Evolutionary conservation across 2,113 vertebrate genomes (phyloP).

Genomic region (Sinosuthora webbiana): DNA sequence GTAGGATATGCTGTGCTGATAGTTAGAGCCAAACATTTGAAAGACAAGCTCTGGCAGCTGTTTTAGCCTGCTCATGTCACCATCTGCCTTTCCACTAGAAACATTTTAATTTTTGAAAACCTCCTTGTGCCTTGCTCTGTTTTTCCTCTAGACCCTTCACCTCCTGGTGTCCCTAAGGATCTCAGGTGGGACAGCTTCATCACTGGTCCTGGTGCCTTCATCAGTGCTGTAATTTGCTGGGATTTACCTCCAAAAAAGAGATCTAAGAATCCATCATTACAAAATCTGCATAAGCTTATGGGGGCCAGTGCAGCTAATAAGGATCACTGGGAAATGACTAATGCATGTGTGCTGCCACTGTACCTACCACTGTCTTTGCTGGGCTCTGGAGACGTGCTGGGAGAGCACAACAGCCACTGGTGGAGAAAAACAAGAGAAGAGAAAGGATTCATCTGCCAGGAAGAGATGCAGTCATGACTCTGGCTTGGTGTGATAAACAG

Average conservation of each 20-base stretch:
- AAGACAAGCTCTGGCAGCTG: not conserved
- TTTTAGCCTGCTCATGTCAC: not conserved
- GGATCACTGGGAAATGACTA: not conserved
- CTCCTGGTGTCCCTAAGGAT: not conserved
- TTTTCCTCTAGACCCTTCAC: not conserved
- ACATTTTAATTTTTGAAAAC: not conserved
- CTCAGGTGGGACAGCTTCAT: not conserved
- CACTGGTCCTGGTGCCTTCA: not conserved
- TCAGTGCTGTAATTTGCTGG: not conserved
- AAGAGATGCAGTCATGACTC: not conserved
- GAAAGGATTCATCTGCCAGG: not conserved
- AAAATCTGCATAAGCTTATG: not conserved
- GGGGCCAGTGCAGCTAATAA: not conserved
- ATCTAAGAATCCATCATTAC: not conserved
- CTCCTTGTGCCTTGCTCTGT: not conserved
- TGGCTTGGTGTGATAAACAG: not conserved
- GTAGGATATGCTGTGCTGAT: not conserved
- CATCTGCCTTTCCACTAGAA: not conserved
- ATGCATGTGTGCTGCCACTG: not conserved
- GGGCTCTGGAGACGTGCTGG: not conserved
- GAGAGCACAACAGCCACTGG: not conserved
- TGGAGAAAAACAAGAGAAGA: not conserved
- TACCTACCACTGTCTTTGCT: not conserved
- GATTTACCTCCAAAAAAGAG: not conserved
- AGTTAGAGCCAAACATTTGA: not conserved